A percentile compares a stretch with the other conserved stretches of the same genome.
Evolutionary conservation across 2,797 vertebrate genomes (phyloP).

Genomic region (Leptatherina wallacei): DNA sequence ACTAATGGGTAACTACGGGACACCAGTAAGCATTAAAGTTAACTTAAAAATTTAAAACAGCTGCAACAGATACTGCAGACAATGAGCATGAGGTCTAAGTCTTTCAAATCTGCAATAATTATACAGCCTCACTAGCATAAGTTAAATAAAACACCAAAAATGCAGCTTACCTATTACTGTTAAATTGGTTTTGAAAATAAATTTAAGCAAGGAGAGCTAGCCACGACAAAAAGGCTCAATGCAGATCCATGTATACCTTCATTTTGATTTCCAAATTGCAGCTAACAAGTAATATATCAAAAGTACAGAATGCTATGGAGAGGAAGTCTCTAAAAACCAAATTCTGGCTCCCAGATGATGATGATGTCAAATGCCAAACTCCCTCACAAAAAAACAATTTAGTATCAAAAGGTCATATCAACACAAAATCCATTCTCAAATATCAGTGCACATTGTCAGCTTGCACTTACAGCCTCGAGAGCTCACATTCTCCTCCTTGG

Average conservation of each 20-base stretch:
- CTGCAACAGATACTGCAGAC: slow-evolving; percentile 4
- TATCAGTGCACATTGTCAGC: slow-evolving; percentile 46
- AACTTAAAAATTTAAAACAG: slow-evolving; percentile 1
- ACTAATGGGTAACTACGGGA: slow-evolving; percentile 37
- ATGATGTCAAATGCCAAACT: slow-evolving; percentile 65
- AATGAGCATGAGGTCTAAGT: background rate
- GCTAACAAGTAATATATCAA: background rate
- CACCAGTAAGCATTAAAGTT: slow-evolving; percentile 8
- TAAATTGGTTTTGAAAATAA: background rate
- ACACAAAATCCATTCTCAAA: slow-evolving; percentile 59
- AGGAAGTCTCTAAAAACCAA: slow-evolving; percentile 19
- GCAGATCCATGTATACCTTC: background rate
- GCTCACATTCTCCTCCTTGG: background rate
- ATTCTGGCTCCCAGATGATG: slow-evolving; percentile 9
- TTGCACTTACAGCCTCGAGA: slow-evolving; percentile 16
- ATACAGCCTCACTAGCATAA: background rate
- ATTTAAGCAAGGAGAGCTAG: background rate
- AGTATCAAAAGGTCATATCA: slow-evolving; percentile 68
- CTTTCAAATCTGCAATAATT: background rate
- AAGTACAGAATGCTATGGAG: slow-evolving; percentile 2
- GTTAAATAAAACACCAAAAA: background rate
- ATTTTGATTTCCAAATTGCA: background rate
- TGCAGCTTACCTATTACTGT: background rate
- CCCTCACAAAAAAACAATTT: slow-evolving; percentile 44
- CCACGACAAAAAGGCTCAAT: too few relatives aligned